A percentile compares a stretch with the other conserved stretches of the same genome.
These are phyloP conservation scores for Pungitius pungitius DNA, from an alignment of 2,113 vertebrate species.

Conservation along the genomic window DNA sequence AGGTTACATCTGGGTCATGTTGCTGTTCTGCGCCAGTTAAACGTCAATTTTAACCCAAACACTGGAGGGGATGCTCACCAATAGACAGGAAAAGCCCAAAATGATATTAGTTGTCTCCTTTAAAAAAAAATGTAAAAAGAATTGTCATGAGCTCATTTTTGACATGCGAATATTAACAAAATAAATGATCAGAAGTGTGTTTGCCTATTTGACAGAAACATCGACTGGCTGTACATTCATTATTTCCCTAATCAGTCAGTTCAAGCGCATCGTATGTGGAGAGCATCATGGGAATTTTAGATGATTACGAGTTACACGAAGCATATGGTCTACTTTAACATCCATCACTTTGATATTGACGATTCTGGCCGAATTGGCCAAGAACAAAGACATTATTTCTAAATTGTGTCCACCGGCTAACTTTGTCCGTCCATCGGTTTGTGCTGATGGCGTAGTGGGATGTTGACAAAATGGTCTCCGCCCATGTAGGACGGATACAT, in stretches of 20 bases:
- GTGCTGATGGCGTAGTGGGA: not conserved
- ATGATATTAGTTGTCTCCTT: not conserved
- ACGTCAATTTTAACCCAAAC: not conserved
- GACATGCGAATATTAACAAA: not conserved
- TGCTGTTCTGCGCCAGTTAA: slow-evolving; percentile 29
- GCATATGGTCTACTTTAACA: not conserved
- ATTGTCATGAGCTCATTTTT: not conserved
- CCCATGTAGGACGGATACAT: not conserved
- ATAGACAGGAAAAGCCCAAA: not conserved
- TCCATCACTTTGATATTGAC: not conserved
- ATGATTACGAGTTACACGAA: not conserved
- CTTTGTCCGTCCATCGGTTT: not conserved
- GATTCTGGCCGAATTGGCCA: too few species aligned
- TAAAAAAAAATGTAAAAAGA: too few species aligned
- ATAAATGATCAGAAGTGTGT: not conserved
- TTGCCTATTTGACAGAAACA: not conserved
- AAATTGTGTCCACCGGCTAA: too few species aligned
- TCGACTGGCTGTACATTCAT: not conserved
- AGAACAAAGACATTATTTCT: too few species aligned
- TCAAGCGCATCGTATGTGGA: not conserved
- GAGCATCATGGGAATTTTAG: not conserved
- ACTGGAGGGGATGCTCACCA: not conserved
- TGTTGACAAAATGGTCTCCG: not conserved
- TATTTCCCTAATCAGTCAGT: not conserved
- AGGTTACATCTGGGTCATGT: slow-evolving; percentile 55